Base-by-base conservation (phyloP, 2,797 vertebrate genomes). In the Lacerta agilis region DNA sequence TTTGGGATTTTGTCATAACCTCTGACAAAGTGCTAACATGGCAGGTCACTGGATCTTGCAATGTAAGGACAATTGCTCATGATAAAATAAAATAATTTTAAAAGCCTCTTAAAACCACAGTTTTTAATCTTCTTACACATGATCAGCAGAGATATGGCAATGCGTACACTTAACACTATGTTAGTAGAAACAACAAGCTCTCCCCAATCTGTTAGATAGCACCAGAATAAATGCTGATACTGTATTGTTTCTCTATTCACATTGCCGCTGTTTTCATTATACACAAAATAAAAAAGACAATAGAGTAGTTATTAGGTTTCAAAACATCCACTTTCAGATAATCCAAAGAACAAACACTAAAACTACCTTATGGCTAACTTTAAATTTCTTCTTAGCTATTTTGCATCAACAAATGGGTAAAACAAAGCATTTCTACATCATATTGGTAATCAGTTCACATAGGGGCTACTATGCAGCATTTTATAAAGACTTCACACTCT, bases 11-110 rank as follows among this genome's bases (percentile, higher is more conserved):
- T 95, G 95, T 96, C 95, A 95, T 17, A 79, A 77, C 86, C 87
- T 73, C 38, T 95, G 95, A 95, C 96, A 96, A 95, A 94, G 94
- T 86, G 94, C 94, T 93, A 94, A 95, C 87, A 36, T 9, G 61
- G 89, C 87, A 93, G 91, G 83, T 91, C 89, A 88, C 87, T 79
- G 66, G 64, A 91, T 92, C 89, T 93, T 90, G 88, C 82, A 77
- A 66, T 78, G 91, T 86, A 91, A 90, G 83, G 87, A 89, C 91
- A 20, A 69, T 58, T 8, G 13, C n/a, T 75, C 49, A 69, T 2
- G 20, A 67, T 66, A 89, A 64, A 86, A 85, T 67, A 86, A 81
- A 81, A 89, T 25, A 80, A 49, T 67, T 76, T 66, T 81, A 38
- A 85, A 89, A 81, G 23, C 55, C 36, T 10, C n/a, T 67, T 38